Evolutionary conservation across 2,797 vertebrate species (phyloP).

Genomic region (Coregonus ussuriensis): DNA sequence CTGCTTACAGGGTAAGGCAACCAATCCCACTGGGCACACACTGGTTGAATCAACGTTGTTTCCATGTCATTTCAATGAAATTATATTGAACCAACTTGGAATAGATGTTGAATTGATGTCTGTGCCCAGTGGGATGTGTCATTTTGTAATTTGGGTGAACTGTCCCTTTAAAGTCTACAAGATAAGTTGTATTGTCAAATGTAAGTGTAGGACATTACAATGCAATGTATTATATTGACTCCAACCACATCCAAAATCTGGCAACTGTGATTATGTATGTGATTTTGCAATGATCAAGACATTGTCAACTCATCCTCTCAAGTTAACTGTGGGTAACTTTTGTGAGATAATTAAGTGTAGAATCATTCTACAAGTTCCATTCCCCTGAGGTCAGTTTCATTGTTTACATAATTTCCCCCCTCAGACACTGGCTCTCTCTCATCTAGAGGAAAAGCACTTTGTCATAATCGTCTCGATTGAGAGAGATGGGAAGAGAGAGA

Average conservation of each 20-base stretch:
- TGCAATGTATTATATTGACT: not conserved
- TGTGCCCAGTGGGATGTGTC: too few species aligned
- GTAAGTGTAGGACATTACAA: not conserved
- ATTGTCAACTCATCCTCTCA: not conserved
- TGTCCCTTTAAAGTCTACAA: not conserved
- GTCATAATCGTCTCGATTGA: slow-evolving; percentile 7
- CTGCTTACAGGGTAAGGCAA: too few species aligned
- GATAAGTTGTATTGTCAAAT: not conserved
- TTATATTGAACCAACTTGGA: too few species aligned
- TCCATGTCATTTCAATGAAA: too few species aligned
- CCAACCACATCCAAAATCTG: not conserved
- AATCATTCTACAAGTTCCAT: not conserved
- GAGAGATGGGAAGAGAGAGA: not conserved
- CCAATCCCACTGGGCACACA: too few species aligned
- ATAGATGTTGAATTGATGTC: too few species aligned
- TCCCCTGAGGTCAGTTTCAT: not conserved
- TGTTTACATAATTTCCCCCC: not conserved
- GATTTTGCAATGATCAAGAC: not conserved
- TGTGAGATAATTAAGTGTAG: slow-evolving; percentile 2
- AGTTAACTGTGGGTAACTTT: not conserved
- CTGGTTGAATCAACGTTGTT: too few species aligned
- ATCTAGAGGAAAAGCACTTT: slow-evolving; percentile 10
- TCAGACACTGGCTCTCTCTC: not conserved
- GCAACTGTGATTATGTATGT: not conserved
- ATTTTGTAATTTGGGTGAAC: not conserved